Conservation (phyloP, 2,888 invertebrate genomes). For the Lottia gigantea region DNA sequence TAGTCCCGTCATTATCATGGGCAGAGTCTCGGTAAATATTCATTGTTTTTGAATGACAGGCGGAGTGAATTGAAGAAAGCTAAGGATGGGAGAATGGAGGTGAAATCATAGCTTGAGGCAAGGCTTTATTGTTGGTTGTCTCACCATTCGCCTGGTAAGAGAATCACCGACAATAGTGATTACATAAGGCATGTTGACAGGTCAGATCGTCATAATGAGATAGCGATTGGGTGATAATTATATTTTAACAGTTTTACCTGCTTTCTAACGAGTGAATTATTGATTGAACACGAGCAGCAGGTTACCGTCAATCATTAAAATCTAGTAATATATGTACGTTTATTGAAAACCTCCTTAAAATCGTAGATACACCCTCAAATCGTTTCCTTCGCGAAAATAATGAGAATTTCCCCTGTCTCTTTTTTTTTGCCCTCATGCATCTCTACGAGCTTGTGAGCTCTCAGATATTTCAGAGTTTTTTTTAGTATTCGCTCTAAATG, state of each 20-base stretch:
- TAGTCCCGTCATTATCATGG: background rate
- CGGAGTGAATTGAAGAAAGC: slow-evolving; percentile 2
- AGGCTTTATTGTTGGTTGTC: background rate
- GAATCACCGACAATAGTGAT: slow-evolving; percentile 1
- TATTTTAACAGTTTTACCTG: slow-evolving; percentile 4
- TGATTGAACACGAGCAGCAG: background rate
- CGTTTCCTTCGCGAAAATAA: no score
- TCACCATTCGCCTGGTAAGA: background rate
- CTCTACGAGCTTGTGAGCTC: no score
- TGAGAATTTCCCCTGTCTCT: no score
- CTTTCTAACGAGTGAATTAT: background rate
- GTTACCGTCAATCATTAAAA: no score
- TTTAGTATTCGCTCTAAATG: no score
- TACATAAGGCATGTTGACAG: slow-evolving; percentile 4
- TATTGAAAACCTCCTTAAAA: no score
- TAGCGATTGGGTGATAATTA: background rate
- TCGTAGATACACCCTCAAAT: no score
- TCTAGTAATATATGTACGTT: no score
- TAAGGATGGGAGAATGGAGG: background rate
- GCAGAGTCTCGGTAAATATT: background rate
- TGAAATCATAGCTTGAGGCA: background rate
- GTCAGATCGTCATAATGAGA: background rate
- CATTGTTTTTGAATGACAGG: slow-evolving; percentile 2
- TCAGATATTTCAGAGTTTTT: no score
- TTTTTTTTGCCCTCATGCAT: no score